These are phyloP conservation scores for Cataglyphis altisquamis DNA, from an alignment of 2,888 invertebrate genomes.

Conservation along the genomic window DNA sequence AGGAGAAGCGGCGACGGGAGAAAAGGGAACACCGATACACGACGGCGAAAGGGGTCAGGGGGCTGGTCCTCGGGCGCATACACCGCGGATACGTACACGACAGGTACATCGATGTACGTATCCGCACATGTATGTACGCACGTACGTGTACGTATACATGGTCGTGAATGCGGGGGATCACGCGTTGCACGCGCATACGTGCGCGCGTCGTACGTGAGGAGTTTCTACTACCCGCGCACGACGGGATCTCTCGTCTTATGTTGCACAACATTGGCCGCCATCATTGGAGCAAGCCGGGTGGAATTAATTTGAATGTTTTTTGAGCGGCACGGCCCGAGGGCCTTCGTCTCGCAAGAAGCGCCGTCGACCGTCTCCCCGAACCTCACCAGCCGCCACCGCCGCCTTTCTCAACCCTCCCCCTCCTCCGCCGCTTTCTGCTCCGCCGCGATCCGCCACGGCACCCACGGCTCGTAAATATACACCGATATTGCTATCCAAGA, in stretches of 20 bases:
- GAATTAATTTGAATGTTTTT: slow-evolving; percentile 86
- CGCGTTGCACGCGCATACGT: slow-evolving; percentile 44
- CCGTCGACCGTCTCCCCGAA: slow-evolving; percentile 65
- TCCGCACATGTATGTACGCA: slow-evolving; percentile 7
- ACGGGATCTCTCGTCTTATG: slow-evolving; percentile 77
- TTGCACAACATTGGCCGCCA: slow-evolving; percentile 83
- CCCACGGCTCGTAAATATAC: slow-evolving; percentile 80
- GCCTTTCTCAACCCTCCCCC: slow-evolving; percentile 67
- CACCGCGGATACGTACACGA: slow-evolving; percentile 65
- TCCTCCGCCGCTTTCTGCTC: slow-evolving; percentile 53
- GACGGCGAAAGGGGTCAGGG: slow-evolving; percentile 54
- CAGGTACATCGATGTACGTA: slow-evolving; percentile 66
- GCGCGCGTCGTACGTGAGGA: slow-evolving; percentile 50
- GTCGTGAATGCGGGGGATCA: slow-evolving; percentile 36
- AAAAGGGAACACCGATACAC: slow-evolving; percentile 62
- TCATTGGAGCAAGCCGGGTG: slow-evolving; percentile 82
- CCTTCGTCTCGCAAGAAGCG: slow-evolving; percentile 78
- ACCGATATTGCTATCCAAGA: slow-evolving; percentile 78
- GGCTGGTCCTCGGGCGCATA: slow-evolving; percentile 70
- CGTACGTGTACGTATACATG: slow-evolving; percentile 5
- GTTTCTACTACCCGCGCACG: slow-evolving; percentile 52
- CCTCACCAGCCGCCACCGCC: slow-evolving; percentile 62
- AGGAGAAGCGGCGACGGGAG: slow-evolving; percentile 31
- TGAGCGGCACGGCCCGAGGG: slow-evolving; percentile 81
- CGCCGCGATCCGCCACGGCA: slow-evolving; percentile 57